phyloP scores from a whole-genome alignment of 30 jellyfish, hydroid and myxozoan species.

The Catostylus mosaicus region DNA sequence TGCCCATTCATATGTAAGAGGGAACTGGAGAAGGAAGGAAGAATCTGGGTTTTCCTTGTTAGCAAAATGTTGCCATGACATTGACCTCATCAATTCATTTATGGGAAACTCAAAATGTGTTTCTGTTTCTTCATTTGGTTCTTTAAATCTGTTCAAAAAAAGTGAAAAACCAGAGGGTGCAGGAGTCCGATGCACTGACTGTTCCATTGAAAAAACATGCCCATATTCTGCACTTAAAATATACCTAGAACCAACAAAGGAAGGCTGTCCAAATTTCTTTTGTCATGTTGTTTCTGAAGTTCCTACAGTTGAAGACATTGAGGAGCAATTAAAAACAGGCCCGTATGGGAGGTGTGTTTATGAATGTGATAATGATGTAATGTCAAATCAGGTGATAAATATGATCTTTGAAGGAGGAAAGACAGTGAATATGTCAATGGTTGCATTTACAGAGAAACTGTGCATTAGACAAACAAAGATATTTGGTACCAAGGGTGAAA shows the following conservation, averaged over 20 bases:
- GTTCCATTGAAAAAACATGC: constrained; percentile 73
- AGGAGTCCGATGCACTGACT: constrained; percentile 70
- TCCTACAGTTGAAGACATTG: constrained; percentile 67
- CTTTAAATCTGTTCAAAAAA: constrained; percentile 66
- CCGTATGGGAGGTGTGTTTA: constrained; percentile 96
- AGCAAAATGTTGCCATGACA: constrained; percentile 89
- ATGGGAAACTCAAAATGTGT: constrained; percentile 72
- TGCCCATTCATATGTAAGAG: constrained; percentile 93
- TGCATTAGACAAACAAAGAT: constrained; percentile 72
- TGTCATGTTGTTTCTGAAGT: constrained; percentile 61
- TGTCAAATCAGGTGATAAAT: constrained; percentile 85
- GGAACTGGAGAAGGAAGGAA: constrained; percentile 76
- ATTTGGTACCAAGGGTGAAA: constrained; percentile 84
- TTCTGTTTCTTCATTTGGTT: constrained; percentile 80
- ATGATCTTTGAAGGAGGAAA: constrained; percentile 86
- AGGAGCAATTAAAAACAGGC: constrained; percentile 69
- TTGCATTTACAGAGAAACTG: constrained; percentile 89
- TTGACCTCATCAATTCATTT: constrained; percentile 79
- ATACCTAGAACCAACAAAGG: constrained; percentile 65
- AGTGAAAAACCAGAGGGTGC: constrained; percentile 80
- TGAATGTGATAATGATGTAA: constrained; percentile 92
- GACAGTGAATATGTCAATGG: constrained; percentile 73
- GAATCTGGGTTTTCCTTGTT: constrained; percentile 75
- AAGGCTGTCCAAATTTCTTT: constrained; percentile 63
- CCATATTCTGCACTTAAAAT: constrained; percentile 90